Evolutionary conservation across 2,888 invertebrate genomes (phyloP), one percentile per base, ranked within the genome.

Genomic region (Dromius quadrimaculatus): DNA sequence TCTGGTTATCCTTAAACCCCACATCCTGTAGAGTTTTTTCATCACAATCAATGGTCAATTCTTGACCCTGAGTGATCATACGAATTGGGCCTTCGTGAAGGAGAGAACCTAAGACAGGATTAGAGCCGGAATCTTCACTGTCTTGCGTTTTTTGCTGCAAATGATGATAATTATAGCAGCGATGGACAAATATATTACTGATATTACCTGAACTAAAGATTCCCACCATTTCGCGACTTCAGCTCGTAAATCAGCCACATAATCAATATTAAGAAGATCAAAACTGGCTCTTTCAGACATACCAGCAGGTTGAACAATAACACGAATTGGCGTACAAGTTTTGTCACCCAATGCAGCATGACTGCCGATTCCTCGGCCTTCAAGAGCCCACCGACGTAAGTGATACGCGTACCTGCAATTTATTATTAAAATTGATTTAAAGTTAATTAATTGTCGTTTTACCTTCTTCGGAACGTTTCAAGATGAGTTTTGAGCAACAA

Each of bases 211-310:
- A 50, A 79, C 77, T 11, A 85, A 73, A 71, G 85, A 86, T 82
- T 95, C 95, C 93, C 95, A 96, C 96, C 96, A 97, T 74, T 93
- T 92, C n/a, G 94, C 93, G 66, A 97, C 94, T 85, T 97, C 97
- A 0, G 97, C 97, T 73, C 97, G 86, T 63, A 97, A 84, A 81
- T 97, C 97, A 2, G 95, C 96, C 20, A 97, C 91, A 73, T 93
- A 89, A 83, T 97, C 96, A n/a, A 91, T 89, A 41, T 90, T 91
- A 74, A 92, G 87, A 82, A 97, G 86, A 75, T 93, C 90, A 9
- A 97, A 84, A 15, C 90, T 86, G 15, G 93, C 93, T 79, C 95
- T 91, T 73, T 95, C 94, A 0, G 93, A 90, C 36, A 94, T 89
- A 13, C 94, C 95, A 1, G 94, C 95, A 20, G 95, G 95, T 82